These are phyloP conservation scores for Ascaphus truei DNA, from an alignment of 2,113 vertebrate species.

Conservation along the genomic window DNA sequence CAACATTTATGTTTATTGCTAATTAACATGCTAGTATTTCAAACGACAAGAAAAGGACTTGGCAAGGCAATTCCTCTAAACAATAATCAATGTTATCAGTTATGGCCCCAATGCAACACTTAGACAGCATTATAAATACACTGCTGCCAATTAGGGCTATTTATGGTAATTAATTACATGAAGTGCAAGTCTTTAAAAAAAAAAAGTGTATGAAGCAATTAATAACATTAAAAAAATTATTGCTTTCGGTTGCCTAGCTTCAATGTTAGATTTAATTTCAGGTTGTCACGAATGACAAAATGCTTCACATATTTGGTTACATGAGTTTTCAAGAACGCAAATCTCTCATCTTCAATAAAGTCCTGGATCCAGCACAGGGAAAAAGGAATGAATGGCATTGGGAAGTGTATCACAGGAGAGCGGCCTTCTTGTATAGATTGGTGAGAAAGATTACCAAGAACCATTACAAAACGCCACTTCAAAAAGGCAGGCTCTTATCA, in stretches of 20 bases:
- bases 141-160: conserved; percentile 10
- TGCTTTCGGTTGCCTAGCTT: too few species aligned
- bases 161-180: conserved; percentile 16
- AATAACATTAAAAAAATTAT: too few species aligned
- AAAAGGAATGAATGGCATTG: too few species aligned
- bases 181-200: conserved; percentile 6
- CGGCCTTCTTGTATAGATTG: background rate
- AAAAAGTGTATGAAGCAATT: conserved; percentile 1
- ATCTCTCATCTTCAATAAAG: too few species aligned
- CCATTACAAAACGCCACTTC: conserved; percentile 21
- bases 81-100: conserved; percentile 31
- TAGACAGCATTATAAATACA: conserved; percentile 4
- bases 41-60: background rate
- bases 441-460: conserved; percentile 10
- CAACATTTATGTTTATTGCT: conserved; percentile 16
- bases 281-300: too few species aligned
- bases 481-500: conserved; percentile 8
- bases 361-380: too few species aligned
- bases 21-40: conserved; percentile 10
- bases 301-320: too few species aligned
- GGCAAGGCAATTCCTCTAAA: conserved; percentile 11
- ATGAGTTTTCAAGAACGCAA: too few species aligned
- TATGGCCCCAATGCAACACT: conserved; percentile 33
- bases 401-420: background rate
- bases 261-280: too few species aligned